These are phyloP conservation scores for Montipora capricornis DNA, from an alignment of 64 coral and sea anemone species.

Conservation along the genomic window DNA sequence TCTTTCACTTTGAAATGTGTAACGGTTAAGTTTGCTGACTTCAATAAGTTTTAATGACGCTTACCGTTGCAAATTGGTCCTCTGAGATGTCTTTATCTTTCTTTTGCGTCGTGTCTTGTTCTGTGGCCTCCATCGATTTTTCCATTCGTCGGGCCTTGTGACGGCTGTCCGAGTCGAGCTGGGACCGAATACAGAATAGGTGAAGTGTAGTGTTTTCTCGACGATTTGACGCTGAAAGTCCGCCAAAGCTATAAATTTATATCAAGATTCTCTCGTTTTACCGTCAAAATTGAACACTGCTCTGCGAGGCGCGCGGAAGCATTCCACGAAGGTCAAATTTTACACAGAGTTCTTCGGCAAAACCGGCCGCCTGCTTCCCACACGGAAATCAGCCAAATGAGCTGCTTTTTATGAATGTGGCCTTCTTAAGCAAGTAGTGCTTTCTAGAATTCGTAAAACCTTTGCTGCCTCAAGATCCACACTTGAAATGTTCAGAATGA, in stretches of 20 bases:
- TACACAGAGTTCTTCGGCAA: neutral
- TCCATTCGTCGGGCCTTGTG: neutral
- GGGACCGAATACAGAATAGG: neutral
- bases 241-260: neutral
- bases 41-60: neutral
- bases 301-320: neutral
- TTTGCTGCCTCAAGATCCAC: conserved; percentile 25
- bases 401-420: neutral
- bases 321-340: neutral
- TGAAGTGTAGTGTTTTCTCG: neutral
- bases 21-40: neutral
- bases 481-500: neutral
- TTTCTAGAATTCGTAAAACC: conserved; percentile 28
- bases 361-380: neutral
- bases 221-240: neutral
- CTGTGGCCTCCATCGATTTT: neutral
- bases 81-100: neutral
- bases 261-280: neutral
- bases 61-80: neutral
- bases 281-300: neutral
- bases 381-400: neutral
- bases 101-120: neutral
- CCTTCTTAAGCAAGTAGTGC: neutral
- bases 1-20: neutral
- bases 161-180: neutral